phyloP scores from a whole-genome alignment of 1,140 invertebrate species.

The Hyles euphorbiae region DNA sequence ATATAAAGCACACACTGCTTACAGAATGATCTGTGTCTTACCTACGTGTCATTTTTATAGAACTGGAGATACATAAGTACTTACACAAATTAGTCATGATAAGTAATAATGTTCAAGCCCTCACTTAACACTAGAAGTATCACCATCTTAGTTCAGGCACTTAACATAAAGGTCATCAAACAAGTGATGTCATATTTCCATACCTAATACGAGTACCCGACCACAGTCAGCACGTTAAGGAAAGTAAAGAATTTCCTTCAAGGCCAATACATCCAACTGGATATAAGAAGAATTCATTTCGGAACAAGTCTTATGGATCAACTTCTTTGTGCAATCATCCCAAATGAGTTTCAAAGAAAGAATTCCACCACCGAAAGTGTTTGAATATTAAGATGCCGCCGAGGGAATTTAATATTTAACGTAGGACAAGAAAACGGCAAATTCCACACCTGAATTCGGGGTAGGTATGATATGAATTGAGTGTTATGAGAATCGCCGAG shows the following conservation, averaged over 20 bases:
- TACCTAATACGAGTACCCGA: too few species aligned
- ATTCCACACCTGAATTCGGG: constrained; percentile 48
- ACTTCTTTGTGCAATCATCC: constrained; percentile 40
- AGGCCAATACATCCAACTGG: too few species aligned
- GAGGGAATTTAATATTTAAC: constrained; percentile 59
- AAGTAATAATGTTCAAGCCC: too few species aligned
- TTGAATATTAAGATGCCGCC: constrained; percentile 52
- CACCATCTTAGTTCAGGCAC: too few species aligned
- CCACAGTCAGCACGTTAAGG: too few species aligned
- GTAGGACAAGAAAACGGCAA: constrained; percentile 42
- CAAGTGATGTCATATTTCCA: too few species aligned
- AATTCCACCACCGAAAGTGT: constrained; percentile 34
- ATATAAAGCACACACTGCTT: constrained; percentile 10
- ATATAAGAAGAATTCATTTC: not conserved
- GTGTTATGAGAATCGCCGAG: constrained; percentile 21
- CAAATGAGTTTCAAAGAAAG: constrained; percentile 39
- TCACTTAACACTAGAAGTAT: too few species aligned
- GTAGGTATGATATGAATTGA: constrained; percentile 33
- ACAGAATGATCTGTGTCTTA: constrained; percentile 6
- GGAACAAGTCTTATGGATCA: constrained; percentile 10
- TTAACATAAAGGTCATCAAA: too few species aligned
- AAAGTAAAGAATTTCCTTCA: too few species aligned
- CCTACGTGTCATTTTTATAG: not conserved
- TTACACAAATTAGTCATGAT: too few species aligned
- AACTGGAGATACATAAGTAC: too few species aligned